Evolutionary conservation across 2,797 vertebrate genomes (phyloP), one percentile per base, ranked within the genome.

Genomic region (Avahi laniger): DNA sequence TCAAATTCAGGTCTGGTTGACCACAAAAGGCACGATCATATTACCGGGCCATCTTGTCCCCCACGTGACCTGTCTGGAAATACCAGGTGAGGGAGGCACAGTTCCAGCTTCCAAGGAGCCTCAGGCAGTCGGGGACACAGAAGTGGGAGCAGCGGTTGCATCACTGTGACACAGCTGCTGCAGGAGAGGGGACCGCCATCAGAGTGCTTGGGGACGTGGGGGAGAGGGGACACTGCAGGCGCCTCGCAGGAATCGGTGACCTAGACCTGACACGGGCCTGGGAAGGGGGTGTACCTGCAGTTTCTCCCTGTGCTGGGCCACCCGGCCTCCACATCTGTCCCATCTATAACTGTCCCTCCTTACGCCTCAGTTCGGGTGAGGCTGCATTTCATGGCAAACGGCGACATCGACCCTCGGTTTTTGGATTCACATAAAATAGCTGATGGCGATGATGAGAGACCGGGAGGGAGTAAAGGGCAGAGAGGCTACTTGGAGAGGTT

Each of bases 111-210:
- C n/a, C 4, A 7, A 2, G 75, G 17, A 14, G 14, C 81, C 48
- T 8, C 10, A 3, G 38, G 65, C 41, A 2, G 8, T 18, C 17
- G 18, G n/a, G 7, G 83, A 14, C 73, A 4, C 5, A 11, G 33
- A 5, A 7, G 15, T 24, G 28, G 17, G 28, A 65, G 33, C 5
- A 8, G 15, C 59, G 13, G 11, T 22, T 38, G 11, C 15, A 20
- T 0, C 7, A 10, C 5, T 20, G 43, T 6, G 6, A 81, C 2
- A 1, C 20, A 7, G 35, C 41, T 67, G 3, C 85, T 7, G 2
- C 6, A n/a, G 78, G 61, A 72, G 81, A 35, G 14, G 43, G 0
- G 7, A 41, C 75, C 24, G 57, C 41, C 14, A 1, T 35, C 8
- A 26, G 17, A 38, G 41, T 11, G 17, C 46, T 4, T 22, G 12